phyloP scores from a whole-genome alignment of 2,888 invertebrate species.

The Acrobasis suavella region DNA sequence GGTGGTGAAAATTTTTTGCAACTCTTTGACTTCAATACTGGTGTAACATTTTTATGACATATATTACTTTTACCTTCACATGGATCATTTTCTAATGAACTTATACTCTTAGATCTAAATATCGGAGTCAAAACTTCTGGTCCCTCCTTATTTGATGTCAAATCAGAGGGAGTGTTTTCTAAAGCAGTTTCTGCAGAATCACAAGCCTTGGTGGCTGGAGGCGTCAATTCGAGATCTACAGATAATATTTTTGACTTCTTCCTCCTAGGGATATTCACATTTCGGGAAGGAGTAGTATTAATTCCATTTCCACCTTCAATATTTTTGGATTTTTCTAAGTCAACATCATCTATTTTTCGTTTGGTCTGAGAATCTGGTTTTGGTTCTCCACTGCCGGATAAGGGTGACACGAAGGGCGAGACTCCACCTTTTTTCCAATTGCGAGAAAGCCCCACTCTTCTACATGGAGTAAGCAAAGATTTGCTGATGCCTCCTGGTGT shows the following conservation, averaged over 20 bases:
- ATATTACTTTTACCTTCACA: background rate
- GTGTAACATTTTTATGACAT: background rate
- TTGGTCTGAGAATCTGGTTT: slow-evolving; percentile 45
- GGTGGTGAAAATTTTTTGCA: slow-evolving; percentile 36
- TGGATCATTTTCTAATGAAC: background rate
- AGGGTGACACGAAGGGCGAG: slow-evolving; percentile 71
- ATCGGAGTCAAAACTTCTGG: slow-evolving; percentile 1
- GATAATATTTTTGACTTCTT: slow-evolving; percentile 56
- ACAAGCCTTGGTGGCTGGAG: slow-evolving; percentile 13
- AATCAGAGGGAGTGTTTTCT: background rate
- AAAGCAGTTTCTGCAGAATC: background rate
- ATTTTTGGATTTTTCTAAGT: slow-evolving; percentile 22
- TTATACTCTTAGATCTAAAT: slow-evolving; percentile 1
- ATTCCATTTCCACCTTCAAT: slow-evolving; percentile 25
- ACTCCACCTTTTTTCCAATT: slow-evolving; percentile 64
- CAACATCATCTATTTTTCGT: slow-evolving; percentile 46
- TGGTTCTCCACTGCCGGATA: slow-evolving; percentile 39
- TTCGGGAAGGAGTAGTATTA: slow-evolving; percentile 51
- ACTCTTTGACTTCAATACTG: slow-evolving; percentile 40
- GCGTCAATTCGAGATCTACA: slow-evolving; percentile 33
- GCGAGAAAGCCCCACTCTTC: slow-evolving; percentile 78
- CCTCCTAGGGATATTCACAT: slow-evolving; percentile 46
- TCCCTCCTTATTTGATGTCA: background rate
- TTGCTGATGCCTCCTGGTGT: slow-evolving; percentile 79
- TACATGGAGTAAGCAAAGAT: slow-evolving; percentile 76